Evolutionary conservation across 1,140 invertebrate species (phyloP), one percentile per base, ranked within the genome.

Genomic region (Drosophila ironensis): DNA sequence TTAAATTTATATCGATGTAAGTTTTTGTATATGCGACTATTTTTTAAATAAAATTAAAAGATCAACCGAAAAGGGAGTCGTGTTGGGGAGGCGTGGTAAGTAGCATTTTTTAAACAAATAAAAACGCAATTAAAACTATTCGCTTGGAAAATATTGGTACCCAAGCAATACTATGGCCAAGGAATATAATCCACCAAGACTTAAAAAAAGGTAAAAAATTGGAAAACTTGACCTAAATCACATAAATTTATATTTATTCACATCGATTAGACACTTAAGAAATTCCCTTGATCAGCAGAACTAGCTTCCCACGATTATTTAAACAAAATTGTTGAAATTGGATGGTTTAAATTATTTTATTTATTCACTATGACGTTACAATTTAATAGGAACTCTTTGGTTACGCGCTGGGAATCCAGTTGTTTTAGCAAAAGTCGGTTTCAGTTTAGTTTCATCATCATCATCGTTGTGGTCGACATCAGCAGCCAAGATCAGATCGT

Each of bases 31-130:
- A 76, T 82, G 67, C 68, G 44, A 76, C 28, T 77, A 72, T 50
- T 44, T 84, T 64, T 70, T 66, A 84, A 84, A 84, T 73, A 84
- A 77, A 81, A 82, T 64, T 33, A 71, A 75, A 72, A 30, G 30
- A 30, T 52, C 40, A 27, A 41, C 28, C 9, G 41, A 3, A 8
- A 4, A n/a, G 8, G 2, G 9, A 6, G 7, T n/a, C 4, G n/a
- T n/a, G n/a, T 4, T 9, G 3, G 11, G 20, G 1, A 2, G 8
- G 8, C 16, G 3, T n/a, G 12, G 11, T 17, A 11, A n/a, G 25
- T 19, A 9, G 3, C 2, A 17, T 1, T 20, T 9, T 11, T 16
- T 37, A 35, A 11, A 16, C n/a, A n/a, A n/a, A n/a, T n/a, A n/a
- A n/a, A n/a, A n/a, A n/a, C n/a, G n/a, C n/a, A n/a, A n/a, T n/a